Evolutionary conservation across 1,140 invertebrate genomes (phyloP), one percentile per base, ranked within the genome.

Genomic region (Drosophila mauritiana): DNA sequence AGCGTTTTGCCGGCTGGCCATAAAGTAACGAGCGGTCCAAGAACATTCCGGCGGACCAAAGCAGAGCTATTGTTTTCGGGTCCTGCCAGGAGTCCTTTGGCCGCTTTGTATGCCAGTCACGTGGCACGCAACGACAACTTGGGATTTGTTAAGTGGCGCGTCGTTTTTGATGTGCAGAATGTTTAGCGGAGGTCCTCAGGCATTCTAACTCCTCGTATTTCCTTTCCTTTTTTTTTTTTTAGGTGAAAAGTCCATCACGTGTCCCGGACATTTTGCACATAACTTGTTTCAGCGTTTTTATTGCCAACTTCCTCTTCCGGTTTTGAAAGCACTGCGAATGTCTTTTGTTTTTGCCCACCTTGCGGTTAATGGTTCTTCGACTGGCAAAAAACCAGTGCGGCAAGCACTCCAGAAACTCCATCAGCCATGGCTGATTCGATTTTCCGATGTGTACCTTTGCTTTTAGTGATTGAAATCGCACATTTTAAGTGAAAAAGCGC

Each of bases 391-490:
- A 36, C 15, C 42, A 22, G 15, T 11, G 36, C 36, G 36, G 52
- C 10, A 37, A 45, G 31, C 54, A 70, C 65, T 70, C 46, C 45
- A 67, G 64, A 20, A 70, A 72, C 54, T 72, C 67, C 69, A 72
- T 73, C 65, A 72, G 65, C 68, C 65, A 42, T 72, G 52, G 68
- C 68, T 72, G 68, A 72, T 72, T 72, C 68, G 68, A 72, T 72
- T 72, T 72, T 70, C 52, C 68, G 52, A 72, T 72, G 84, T 88
- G 84, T 83, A 88, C 79, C 83, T 88, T 86, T 88, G 79, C 84
- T 88, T 89, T 89, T 89, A 89, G 84, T 89, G 84, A 88, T 88
- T 88, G 83, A 88, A 88, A 88, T 88, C 83, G 83, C 83, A 82
- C 83, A 88, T 88, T 88, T 89, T 83, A 88, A 88, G 83, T 88